Conservation (phyloP, 2,888 invertebrate genomes). For the Kryphioiulus occultus region DNA sequence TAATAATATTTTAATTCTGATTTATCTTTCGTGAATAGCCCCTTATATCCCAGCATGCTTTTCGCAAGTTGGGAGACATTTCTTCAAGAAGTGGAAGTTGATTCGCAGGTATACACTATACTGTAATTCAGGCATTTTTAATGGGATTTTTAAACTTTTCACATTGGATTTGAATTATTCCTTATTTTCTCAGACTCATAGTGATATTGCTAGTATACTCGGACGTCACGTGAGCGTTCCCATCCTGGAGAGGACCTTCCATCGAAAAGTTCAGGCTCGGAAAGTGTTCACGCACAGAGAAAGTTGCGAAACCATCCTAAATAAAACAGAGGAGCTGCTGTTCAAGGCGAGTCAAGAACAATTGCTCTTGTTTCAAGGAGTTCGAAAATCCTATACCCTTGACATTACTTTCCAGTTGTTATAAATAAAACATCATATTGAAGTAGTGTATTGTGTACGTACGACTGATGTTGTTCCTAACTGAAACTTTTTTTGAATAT, state of each 20-base stretch:
- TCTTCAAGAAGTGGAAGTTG: conserved; percentile 88
- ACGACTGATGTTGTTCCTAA: too few species aligned
- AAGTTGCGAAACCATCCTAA: conserved; percentile 85
- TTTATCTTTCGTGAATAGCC: conserved; percentile 66
- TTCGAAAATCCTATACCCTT: too few species aligned
- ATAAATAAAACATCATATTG: too few species aligned
- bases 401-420: too few species aligned
- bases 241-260: conserved; percentile 84
- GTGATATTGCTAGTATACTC: conserved; percentile 82
- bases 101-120: conserved; percentile 67
- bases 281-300: conserved; percentile 91
- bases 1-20: not conserved
- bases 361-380: too few species aligned
- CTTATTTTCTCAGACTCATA: conserved; percentile 71
- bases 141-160: not conserved
- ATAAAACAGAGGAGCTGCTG: conserved; percentile 82
- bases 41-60: conserved; percentile 79
- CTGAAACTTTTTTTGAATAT: too few species aligned
- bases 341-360: conserved; percentile 67
- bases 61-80: conserved; percentile 91
- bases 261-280: conserved; percentile 87
- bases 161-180: not conserved
- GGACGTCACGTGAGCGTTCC: conserved; percentile 78
- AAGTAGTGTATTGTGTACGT: too few species aligned
- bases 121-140: not conserved